phyloP scores from a whole-genome alignment of 2,888 invertebrate species.

The Myathropa florea region DNA sequence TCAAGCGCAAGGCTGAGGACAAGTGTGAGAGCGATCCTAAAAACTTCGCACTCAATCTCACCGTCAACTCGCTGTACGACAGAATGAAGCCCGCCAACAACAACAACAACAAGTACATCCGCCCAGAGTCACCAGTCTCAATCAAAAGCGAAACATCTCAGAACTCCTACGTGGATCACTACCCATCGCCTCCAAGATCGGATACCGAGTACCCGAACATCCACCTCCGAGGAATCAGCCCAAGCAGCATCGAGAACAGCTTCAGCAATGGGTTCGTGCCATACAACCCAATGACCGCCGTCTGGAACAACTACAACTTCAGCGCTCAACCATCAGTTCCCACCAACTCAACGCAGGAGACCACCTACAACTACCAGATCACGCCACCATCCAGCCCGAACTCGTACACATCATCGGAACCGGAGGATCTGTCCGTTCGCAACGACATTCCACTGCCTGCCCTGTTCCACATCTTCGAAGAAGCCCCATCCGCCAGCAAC shows the following conservation, averaged over 20 bases:
- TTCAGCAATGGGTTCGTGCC: constrained; percentile 77
- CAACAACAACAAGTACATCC: neutral
- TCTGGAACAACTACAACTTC: constrained; percentile 75
- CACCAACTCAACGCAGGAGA: constrained; percentile 74
- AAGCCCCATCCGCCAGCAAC: constrained; percentile 71
- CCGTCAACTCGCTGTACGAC: constrained; percentile 72
- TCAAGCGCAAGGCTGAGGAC: constrained; percentile 75
- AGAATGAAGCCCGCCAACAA: neutral
- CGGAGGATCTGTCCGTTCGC: constrained; percentile 79
- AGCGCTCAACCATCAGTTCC: constrained; percentile 10
- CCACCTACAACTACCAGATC: constrained; percentile 74
- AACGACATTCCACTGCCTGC: constrained; percentile 79
- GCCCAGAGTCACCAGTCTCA: constrained; percentile 56
- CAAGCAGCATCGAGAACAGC: constrained; percentile 72
- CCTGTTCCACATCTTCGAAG: constrained; percentile 76
- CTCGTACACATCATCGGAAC: constrained; percentile 76
- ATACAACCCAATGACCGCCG: constrained; percentile 76
- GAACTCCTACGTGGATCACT: constrained; percentile 39
- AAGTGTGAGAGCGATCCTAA: constrained; percentile 74
- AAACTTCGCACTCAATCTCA: constrained; percentile 77
- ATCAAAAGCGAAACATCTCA: constrained; percentile 29
- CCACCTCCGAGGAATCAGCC: constrained; percentile 77
- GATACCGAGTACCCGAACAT: constrained; percentile 75
- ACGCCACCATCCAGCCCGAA: constrained; percentile 79
- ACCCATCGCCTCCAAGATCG: constrained; percentile 6